Evolutionary conservation across 2,888 invertebrate species (phyloP), one percentile per base, ranked within the genome.

Genomic region (Spodoptera littoralis): DNA sequence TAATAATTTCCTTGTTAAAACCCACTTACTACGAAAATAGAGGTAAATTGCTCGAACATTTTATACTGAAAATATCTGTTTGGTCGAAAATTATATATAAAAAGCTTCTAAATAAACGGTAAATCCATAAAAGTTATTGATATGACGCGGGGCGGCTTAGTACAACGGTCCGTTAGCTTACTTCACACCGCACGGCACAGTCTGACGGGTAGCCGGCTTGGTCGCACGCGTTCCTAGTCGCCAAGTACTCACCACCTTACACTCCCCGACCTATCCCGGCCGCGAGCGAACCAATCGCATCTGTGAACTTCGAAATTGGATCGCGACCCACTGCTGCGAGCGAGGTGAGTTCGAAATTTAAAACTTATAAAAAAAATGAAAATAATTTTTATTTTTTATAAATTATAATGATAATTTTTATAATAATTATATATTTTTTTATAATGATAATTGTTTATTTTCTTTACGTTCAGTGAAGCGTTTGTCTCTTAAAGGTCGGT

Each of bases 211-310:
- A 78, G 80, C 82, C 87, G 81, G 55, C 44, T 54, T 51, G 81
- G 76, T 76, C 82, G 87, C 86, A 89, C 91, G 90, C 83, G 83
- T 82, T 56, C 43, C 73, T 76, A 41, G 60, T 55, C 58, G 70
- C 70, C 69, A 69, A 63, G 59, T 59, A 73, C 64, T 71, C 68
- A 67, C 47, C 42, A 72, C 71, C 76, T 69, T 77, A 65, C 60
- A 68, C 69, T 69, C 61, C 69, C 70, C 73, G 73, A 71, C 73
- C 69, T 65, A 69, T 73, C 69, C 77, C 69, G 65, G 69, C 66
- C 80, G 77, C 74, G 76, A 60, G 47, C 71, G 65, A 63, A 69
- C 77, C 73, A 72, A 73, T 76, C 77, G 58, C 70, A 74, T 77
- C 76, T 77, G 85, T 81, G 82, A 77, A 76, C 78, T 84, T 86